A percentile compares a stretch with the other conserved stretches of the same genome.
Conservation (phyloP, 2,797 vertebrate species). For the Hirundo rustica region DNA sequence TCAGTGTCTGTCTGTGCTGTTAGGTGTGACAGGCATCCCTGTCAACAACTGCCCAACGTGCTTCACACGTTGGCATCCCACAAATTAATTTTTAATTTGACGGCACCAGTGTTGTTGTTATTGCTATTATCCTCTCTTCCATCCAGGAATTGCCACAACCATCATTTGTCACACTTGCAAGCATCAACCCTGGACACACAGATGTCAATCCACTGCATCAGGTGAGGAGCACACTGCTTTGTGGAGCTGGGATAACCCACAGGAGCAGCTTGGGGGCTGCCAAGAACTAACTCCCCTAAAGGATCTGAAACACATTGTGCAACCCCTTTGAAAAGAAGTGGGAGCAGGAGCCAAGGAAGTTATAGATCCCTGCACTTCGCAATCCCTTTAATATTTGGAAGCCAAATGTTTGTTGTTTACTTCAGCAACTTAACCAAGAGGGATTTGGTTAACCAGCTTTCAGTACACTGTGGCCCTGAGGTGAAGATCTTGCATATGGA, state of each 20-base stretch:
- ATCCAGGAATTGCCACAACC: not conserved
- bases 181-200: not conserved
- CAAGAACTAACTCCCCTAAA: not conserved
- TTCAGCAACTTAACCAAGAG: not conserved
- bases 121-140: not conserved
- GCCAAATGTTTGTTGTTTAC: not conserved
- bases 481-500: not conserved
- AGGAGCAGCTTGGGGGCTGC: not conserved
- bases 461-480: not conserved
- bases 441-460: not conserved
- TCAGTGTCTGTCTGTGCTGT: not conserved
- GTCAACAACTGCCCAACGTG: not conserved
- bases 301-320: not conserved
- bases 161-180: not conserved
- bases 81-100: not conserved
- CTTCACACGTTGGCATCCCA: not conserved
- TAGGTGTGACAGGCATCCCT: not conserved
- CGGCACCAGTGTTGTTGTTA: not conserved
- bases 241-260: not conserved
- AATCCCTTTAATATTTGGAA: not conserved
- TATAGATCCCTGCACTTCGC: not conserved
- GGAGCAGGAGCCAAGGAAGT: not conserved
- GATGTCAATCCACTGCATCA: not conserved
- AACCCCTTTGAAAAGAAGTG: not conserved
- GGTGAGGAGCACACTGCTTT: not conserved